phyloP scores from a whole-genome alignment of 2,797 vertebrate species.

The Florisuga fusca region DNA sequence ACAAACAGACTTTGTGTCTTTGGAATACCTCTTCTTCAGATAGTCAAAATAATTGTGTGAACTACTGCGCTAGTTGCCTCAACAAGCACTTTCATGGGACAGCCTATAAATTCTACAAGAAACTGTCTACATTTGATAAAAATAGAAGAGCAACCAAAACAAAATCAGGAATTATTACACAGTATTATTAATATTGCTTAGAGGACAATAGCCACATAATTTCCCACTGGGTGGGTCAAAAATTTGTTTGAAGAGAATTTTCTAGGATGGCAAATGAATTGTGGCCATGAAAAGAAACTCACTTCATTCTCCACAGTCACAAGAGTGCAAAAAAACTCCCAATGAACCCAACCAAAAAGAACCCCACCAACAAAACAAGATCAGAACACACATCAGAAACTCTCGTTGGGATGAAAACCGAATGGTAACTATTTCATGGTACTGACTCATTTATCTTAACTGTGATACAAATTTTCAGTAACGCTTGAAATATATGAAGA shows the following conservation, averaged over 20 bases:
- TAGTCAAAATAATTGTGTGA: not conserved
- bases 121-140: not conserved
- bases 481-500: not conserved
- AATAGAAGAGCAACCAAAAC: not conserved
- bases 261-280: not conserved
- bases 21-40: not conserved
- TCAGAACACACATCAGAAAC: not conserved
- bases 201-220: not conserved
- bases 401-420: not conserved
- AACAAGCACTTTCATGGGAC: not conserved
- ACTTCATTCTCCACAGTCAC: not conserved
- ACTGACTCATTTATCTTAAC: not conserved
- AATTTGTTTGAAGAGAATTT: not conserved
- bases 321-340: rapidly evolving
- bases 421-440: not conserved
- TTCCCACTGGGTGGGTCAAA: not conserved
- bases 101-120: not conserved
- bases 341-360: not conserved
- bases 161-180: not conserved
- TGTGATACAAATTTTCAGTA: not conserved
- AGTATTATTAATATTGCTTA: not conserved
- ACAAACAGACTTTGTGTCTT: not conserved
- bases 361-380: not conserved
- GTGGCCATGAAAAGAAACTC: not conserved
- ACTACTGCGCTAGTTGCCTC: not conserved